Percentiles rank a stretch among this genome's conserved stretches.
These are phyloP conservation scores for Boleophthalmus pectinirostris DNA, from an alignment of 2,113 vertebrate genomes.

Conservation along the genomic window DNA sequence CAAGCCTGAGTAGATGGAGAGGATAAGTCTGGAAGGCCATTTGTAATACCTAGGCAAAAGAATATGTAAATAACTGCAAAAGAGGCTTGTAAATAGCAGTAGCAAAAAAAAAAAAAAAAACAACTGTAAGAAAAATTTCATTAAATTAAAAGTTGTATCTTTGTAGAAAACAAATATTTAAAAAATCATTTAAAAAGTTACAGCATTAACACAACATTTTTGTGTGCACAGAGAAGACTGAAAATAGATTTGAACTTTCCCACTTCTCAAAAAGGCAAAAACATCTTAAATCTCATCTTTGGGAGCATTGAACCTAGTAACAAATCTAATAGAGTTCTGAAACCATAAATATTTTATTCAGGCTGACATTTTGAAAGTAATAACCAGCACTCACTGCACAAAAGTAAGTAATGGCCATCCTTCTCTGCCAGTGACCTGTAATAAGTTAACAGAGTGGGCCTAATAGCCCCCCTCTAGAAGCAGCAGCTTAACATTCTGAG, in stretches of 20 bases:
- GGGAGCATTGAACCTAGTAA: constrained; percentile 2
- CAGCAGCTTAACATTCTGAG: constrained; percentile 54
- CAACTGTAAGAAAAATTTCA: background rate
- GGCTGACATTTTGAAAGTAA: constrained; percentile 1
- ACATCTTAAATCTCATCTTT: constrained; percentile 2
- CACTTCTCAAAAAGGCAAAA: background rate
- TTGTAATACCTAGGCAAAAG: too few relatives aligned
- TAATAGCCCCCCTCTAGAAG: constrained; percentile 33
- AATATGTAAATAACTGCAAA: too few relatives aligned
- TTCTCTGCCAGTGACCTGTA: constrained; percentile 19
- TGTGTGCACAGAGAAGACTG: background rate
- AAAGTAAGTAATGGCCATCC: constrained; percentile 6
- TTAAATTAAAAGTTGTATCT: too few relatives aligned
- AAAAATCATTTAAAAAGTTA: too few relatives aligned
- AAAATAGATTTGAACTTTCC: background rate
- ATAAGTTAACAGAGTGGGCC: constrained; percentile 35
- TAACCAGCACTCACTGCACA: constrained; percentile 13
- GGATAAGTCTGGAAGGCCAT: background rate
- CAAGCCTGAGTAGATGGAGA: background rate
- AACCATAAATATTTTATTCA: constrained; percentile 8
- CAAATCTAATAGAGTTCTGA: constrained; percentile 5
- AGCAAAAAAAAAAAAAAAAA: background rate
- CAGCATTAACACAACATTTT: too few relatives aligned
- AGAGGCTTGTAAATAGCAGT: too few relatives aligned
- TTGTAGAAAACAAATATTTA: too few relatives aligned